A percentile compares a stretch with the other conserved stretches of the same genome.
Conservation (phyloP, 2,113 vertebrate species). For the Ranitomeya imitator region DNA sequence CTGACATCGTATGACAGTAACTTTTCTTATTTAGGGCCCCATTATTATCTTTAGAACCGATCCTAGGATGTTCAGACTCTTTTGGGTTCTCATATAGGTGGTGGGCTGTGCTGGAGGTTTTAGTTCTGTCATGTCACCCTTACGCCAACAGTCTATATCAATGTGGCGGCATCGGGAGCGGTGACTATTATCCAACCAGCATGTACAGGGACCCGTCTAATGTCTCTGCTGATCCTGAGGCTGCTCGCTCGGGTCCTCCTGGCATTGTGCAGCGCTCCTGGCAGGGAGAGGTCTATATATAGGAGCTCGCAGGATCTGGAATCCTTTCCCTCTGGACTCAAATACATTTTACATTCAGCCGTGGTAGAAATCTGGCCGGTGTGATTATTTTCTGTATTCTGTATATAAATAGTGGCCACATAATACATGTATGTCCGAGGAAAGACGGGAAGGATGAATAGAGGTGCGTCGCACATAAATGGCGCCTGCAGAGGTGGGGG, state of each 20-base stretch:
- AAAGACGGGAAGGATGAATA: not conserved
- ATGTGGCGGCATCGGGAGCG: no score
- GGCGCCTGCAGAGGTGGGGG: no score
- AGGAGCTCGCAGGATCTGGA: not conserved
- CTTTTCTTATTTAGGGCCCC: no score
- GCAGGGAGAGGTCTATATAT: not conserved
- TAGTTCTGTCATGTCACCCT: no score
- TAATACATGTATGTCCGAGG: not conserved
- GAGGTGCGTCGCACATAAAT: not conserved
- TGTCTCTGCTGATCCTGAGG: not conserved
- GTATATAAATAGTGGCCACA: not conserved
- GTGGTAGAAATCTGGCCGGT: slow-evolving; percentile 13
- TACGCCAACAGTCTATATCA: no score
- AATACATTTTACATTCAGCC: slow-evolving; percentile 22
- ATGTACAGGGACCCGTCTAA: not conserved
- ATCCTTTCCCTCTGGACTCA: not conserved
- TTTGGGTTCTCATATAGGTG: no score
- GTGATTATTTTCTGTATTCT: slow-evolving; percentile 22
- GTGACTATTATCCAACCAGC: not conserved
- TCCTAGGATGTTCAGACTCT: no score
- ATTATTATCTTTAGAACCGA: no score
- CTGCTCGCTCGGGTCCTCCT: not conserved
- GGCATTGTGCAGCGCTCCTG: not conserved
- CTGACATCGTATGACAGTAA: no score
- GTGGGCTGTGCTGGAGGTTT: no score